Evolutionary conservation across 2,113 vertebrate species (phyloP).

Genomic region (Oncorhynchus kisutch): DNA sequence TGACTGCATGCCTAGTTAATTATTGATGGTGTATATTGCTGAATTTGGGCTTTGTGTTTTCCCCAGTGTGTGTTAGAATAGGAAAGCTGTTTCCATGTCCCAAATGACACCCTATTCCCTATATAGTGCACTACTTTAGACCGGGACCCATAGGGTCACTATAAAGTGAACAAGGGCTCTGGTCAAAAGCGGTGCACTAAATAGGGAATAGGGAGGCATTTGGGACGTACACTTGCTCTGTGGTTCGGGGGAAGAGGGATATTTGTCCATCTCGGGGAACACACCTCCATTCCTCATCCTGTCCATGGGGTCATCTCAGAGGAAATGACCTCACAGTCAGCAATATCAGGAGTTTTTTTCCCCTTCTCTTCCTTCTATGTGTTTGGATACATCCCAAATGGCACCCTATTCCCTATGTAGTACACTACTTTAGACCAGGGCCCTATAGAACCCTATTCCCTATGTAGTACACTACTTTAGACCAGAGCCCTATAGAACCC

Average conservation of each 20-base stretch:
- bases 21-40: conserved; percentile 80
- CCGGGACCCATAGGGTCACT: too few relatives aligned
- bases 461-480: too few relatives aligned
- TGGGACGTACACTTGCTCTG: conserved; percentile 17
- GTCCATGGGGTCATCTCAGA: conserved; percentile 61
- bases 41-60: conserved; percentile 75
- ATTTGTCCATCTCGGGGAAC: conserved; percentile 74
- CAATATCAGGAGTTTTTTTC: conserved; percentile 12
- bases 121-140: too few relatives aligned
- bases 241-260: conserved; percentile 57
- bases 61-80: conserved; percentile 55
- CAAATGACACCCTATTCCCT: too few relatives aligned
- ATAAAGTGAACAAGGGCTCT: too few relatives aligned
- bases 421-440: too few relatives aligned
- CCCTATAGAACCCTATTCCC: too few relatives aligned
- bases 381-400: background rate
- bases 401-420: too few relatives aligned
- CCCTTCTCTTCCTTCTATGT: background rate
- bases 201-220: too few relatives aligned
- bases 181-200: too few relatives aligned
- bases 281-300: conserved; percentile 71
- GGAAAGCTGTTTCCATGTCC: too few relatives aligned
- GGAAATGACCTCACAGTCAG: conserved; percentile 75
- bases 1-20: conserved; percentile 66
- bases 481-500: too few relatives aligned